Evolutionary conservation across 2,113 vertebrate genomes (phyloP).

Genomic region (Furnarius figulus): DNA sequence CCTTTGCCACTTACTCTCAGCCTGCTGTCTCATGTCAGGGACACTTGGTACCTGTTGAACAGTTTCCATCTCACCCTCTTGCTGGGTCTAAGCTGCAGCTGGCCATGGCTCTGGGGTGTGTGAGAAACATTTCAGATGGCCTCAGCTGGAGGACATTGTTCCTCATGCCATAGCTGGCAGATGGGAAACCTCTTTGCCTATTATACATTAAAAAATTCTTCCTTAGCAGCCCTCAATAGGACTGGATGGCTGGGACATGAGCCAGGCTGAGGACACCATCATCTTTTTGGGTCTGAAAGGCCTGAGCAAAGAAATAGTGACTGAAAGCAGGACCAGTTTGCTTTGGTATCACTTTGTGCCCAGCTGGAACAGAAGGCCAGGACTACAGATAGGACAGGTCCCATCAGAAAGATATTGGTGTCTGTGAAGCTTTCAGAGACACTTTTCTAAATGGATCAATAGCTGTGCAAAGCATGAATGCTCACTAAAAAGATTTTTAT

Average conservation of each 20-base stretch:
- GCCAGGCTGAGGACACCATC: neutral
- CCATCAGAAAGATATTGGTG: neutral
- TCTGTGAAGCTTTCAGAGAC: neutral
- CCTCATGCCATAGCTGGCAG: neutral
- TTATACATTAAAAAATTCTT: neutral
- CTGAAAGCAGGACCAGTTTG: neutral
- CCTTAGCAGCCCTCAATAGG: neutral
- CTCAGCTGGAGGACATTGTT: neutral
- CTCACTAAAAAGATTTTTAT: neutral
- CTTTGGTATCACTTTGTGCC: neutral
- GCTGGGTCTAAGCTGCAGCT: neutral
- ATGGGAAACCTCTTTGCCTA: neutral
- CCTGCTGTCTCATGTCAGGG: neutral
- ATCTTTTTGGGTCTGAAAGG: neutral
- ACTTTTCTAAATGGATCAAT: neutral
- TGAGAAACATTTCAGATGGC: neutral
- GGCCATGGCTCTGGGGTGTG: neutral
- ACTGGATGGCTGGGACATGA: neutral
- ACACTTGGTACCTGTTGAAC: neutral
- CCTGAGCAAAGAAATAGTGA: neutral
- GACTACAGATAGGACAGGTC: neutral
- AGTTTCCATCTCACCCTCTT: neutral
- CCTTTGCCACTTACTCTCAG: neutral
- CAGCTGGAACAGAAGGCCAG: rapidly evolving
- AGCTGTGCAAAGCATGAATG: neutral